Evolutionary conservation across 2,113 vertebrate species (phyloP), one percentile per base, ranked within the genome.

Genomic region (Tauraco erythrolophus): DNA sequence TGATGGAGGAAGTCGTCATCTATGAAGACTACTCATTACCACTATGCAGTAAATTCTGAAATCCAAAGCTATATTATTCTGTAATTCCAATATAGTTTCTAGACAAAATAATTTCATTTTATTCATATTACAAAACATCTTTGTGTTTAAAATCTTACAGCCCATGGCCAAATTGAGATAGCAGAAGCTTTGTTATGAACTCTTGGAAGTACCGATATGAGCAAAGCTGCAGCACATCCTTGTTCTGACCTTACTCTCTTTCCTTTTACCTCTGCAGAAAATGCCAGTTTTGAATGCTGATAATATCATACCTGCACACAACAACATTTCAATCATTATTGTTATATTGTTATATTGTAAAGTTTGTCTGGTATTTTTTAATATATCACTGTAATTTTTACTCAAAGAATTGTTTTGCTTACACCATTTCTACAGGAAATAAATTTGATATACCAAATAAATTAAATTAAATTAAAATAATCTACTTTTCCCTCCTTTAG

Each of bases 231-330:
- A 70, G 23, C 45, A 78, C 13, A 78, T 9, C 30, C 27, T 78
- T 78, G 9, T 41, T 90, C 78, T 88, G 48, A 96, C 35, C 65
- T 71, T 84, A 39, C 5, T 61, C 54, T 89, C 46, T 92, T 78
- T 90, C 58, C 71, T 93, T 88, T 93, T 69, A 8, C 27, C 48
- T 90, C 53, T 92, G 27, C 85, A 94, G 92, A 90, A 88, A 79
- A 57, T 56, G 6, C 22, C n/a, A 56, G 57, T 60, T 57, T 56
- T 69, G 50, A 86, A 83, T 54, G 64, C 10, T 86, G 71, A 72
- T 48, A 69, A 43, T 39, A 76, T 50, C n/a, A 62, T 35, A 54
- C 10, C n/a, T 74, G 22, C 11, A 77, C 33, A 41, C 14, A 57
- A 41, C 19, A 75, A 5, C 53, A 72, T 94, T 90, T 80, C 72